A percentile compares a stretch with the other conserved stretches of the same genome.
Conservation (phyloP, 1,140 invertebrate genomes). For the Orius laevigatus region DNA sequence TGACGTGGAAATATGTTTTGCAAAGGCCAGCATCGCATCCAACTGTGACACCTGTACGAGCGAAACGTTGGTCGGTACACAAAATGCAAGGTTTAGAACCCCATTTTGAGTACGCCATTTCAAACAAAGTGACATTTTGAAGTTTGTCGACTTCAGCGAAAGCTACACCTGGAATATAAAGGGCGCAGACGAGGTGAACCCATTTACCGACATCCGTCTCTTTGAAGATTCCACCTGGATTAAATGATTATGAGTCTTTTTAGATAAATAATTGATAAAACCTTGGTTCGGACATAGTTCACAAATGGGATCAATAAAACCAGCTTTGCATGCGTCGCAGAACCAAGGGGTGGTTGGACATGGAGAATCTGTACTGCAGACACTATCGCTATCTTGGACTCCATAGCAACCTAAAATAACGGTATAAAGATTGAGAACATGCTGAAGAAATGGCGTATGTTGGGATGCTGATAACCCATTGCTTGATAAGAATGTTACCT, state of each 20-base stretch:
- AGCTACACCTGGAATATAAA: slow-evolving; percentile 92
- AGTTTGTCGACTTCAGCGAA: slow-evolving; percentile 87
- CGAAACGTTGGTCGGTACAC: slow-evolving; percentile 72
- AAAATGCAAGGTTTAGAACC: slow-evolving; percentile 73
- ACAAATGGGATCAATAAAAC: slow-evolving; percentile 66
- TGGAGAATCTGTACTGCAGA: slow-evolving; percentile 76
- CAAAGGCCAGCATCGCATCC: slow-evolving; percentile 97
- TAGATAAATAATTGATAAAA: slow-evolving; percentile 20
- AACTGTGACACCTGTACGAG: slow-evolving; percentile 85
- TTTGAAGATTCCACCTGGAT: slow-evolving; percentile 80
- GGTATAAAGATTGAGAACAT: too few species aligned
- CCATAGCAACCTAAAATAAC: slow-evolving; percentile 69
- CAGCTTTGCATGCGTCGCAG: slow-evolving; percentile 92
- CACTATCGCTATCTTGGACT: slow-evolving; percentile 80
- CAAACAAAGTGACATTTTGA: slow-evolving; percentile 76
- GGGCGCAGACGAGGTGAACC: slow-evolving; percentile 93
- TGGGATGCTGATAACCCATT: neutral
- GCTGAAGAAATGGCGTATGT: too few species aligned
- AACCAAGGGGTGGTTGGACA: slow-evolving; percentile 95
- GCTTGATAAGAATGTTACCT: slow-evolving; percentile 32
- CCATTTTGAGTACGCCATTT: slow-evolving; percentile 91
- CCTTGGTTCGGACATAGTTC: slow-evolving; percentile 72
- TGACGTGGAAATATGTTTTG: slow-evolving; percentile 93
- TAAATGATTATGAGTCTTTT: slow-evolving; percentile 4
- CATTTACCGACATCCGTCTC: slow-evolving; percentile 91